A percentile compares a stretch with the other conserved stretches of the same genome.
Evolutionary conservation across 2,888 invertebrate species (phyloP).

Genomic region (Napeogenes sylphis): DNA sequence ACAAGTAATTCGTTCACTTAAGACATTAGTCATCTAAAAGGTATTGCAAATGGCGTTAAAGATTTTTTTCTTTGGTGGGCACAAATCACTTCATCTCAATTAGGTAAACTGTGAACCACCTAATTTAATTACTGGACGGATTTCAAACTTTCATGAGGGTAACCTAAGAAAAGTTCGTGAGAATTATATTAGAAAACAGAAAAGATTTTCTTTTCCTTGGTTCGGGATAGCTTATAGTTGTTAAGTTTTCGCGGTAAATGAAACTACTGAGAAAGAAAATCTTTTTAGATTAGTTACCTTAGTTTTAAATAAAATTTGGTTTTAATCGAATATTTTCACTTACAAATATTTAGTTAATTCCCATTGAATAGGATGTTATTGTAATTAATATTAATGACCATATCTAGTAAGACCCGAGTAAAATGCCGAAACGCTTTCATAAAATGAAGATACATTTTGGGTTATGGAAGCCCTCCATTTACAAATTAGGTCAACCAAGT

Average conservation of each 20-base stretch:
- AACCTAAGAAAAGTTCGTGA: slow-evolving; percentile 11
- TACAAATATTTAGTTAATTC: background rate
- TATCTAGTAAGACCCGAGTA: background rate
- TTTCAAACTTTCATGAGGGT: slow-evolving; percentile 15
- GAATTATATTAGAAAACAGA: slow-evolving; percentile 10
- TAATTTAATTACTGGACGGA: slow-evolving; percentile 26
- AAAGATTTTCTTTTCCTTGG: slow-evolving; percentile 10
- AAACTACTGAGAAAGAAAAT: too few relatives aligned
- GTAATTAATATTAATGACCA: background rate
- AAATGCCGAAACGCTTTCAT: background rate
- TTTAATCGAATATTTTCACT: too few relatives aligned
- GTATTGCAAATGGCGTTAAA: slow-evolving; percentile 16
- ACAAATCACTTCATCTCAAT: slow-evolving; percentile 25
- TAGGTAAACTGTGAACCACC: slow-evolving; percentile 19
- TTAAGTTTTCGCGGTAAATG: background rate
- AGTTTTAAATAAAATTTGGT: too few relatives aligned
- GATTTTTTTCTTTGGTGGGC: slow-evolving; percentile 11
- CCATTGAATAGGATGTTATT: background rate
- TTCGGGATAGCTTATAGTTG: background rate
- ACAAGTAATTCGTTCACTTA: slow-evolving; percentile 23
- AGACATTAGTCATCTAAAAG: slow-evolving; percentile 24
- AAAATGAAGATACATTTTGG: slow-evolving; percentile 5
- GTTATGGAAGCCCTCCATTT: slow-evolving; percentile 2
- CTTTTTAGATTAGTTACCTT: too few relatives aligned
- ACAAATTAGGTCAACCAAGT: slow-evolving; percentile 7